Evolutionary conservation across 2,113 vertebrate species (phyloP), one percentile per base, ranked within the genome.

Genomic region (Coturnix japonica): DNA sequence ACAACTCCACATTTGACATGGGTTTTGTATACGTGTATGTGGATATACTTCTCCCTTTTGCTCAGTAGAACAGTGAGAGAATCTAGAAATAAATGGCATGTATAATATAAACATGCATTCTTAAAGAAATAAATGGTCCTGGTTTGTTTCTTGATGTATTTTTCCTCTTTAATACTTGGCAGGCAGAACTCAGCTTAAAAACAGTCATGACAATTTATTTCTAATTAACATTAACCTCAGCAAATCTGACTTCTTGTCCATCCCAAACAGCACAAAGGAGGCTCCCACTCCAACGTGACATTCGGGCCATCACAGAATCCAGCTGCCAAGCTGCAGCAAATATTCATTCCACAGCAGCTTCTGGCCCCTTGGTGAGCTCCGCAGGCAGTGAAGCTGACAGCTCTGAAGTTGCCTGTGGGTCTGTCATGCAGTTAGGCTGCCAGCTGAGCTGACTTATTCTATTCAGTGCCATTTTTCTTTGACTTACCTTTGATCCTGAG

Each of bases 401-500:
- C 76, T 95, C 94, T 87, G 85, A 85, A 47, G 56, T 43, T 75
- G 87, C 92, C 95, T 6, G 3, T 79, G 92, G 93, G 88, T 96
- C 90, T 90, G 81, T 91, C 96, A 87, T 2, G 61, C 37, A 80
- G 75, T 10, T 17, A 73, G 82, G 64, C 88, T 87, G 75, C 91
- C 72, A 11, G 57, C 91, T 87, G 94, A 56, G 85, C 78, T 94
- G 93, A 91, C 87, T 93, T 93, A 69, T 16, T 90, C 77, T 79
- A 35, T 60, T 83, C 28, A 10, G 46, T 95, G 96, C 95, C 92
- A 74, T 90, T 96, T 96, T 87, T 85, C 93, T 95, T 83, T 84
- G 88, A 79, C 94, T 95, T 91, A 93, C 92, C 94, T 96, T 95
- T 95, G 96, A 96, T 97, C 94, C 93, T 65, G 46, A 67, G 70